Evolutionary conservation across 2,888 invertebrate genomes (phyloP).

Genomic region (Reticulitermes lucifugus): DNA sequence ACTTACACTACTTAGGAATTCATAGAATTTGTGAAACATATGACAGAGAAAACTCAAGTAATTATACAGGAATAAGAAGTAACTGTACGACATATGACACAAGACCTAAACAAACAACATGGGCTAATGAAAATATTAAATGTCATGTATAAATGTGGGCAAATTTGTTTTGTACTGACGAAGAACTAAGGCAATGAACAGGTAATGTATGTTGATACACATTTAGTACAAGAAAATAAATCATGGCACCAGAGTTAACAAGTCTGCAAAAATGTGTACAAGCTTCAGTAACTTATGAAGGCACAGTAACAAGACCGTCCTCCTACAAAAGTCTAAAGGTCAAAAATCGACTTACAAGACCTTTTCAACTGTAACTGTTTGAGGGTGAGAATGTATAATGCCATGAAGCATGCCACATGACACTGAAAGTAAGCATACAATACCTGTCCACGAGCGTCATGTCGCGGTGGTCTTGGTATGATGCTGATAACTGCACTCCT

Average conservation of each 20-base stretch:
- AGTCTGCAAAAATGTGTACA: background rate
- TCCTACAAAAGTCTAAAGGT: background rate
- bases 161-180: background rate
- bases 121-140: background rate
- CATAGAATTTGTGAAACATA: too few species aligned
- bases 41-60: too few species aligned
- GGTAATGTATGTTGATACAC: background rate
- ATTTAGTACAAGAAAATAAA: too few species aligned
- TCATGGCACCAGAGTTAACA: background rate
- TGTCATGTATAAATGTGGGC: background rate
- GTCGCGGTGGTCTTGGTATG: conserved; percentile 49
- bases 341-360: background rate
- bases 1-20: too few species aligned
- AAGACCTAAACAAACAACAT: background rate
- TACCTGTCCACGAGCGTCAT: background rate
- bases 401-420: background rate
- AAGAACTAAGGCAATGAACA: background rate
- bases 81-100: background rate
- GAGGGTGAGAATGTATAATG: background rate
- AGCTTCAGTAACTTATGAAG: background rate
- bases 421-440: background rate
- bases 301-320: background rate
- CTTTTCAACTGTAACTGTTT: background rate
- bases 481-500: conserved; percentile 61
- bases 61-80: too few species aligned